Evolutionary conservation across 2,888 invertebrate species (phyloP), one percentile per base, ranked within the genome.

Genomic region (Pyrgus malvae): DNA sequence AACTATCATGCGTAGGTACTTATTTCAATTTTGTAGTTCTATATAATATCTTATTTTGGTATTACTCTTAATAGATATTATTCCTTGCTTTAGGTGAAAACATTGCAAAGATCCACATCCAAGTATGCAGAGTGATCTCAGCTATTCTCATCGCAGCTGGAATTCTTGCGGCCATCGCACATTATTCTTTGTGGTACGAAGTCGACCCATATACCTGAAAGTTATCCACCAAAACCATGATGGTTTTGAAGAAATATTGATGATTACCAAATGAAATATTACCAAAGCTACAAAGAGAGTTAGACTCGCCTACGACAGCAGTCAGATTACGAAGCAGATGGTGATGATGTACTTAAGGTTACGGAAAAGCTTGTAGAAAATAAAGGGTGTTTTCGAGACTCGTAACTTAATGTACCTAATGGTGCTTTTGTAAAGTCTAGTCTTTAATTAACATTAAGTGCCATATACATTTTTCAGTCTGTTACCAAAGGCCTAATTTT

Each of bases 41-140:
- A n/a, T n/a, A n/a, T n/a, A n/a, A n/a, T n/a, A n/a, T n/a, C n/a
- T n/a, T n/a, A n/a, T n/a, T n/a, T n/a, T n/a, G n/a, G n/a, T n/a
- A n/a, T n/a, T n/a, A n/a, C n/a, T n/a, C n/a, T n/a, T n/a, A n/a
- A n/a, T n/a, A n/a, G n/a, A n/a, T n/a, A n/a, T n/a, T n/a, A n/a
- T n/a, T n/a, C n/a, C n/a, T 35, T 49, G 31, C 73, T 74, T 0
- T 69, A 87, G 88, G 88, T 59, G 88, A 88, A 62, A 81, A 86
- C 64, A 67, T 68, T 7, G 68, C 65, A 2, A 76, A 74, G 40
- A 60, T 57, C 0, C 60, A 64, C 51, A 68, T 85, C 11, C 51
- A 60, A 19, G 72, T 53, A 62, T 65, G 48, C 37, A 79, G 84
- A 19, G 57, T 75, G 53, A 44, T 71, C 9, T 87, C 90, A 0